Evolutionary conservation across 2,797 vertebrate genomes (phyloP), one percentile per base, ranked within the genome.

Genomic region (Falco rusticolus): DNA sequence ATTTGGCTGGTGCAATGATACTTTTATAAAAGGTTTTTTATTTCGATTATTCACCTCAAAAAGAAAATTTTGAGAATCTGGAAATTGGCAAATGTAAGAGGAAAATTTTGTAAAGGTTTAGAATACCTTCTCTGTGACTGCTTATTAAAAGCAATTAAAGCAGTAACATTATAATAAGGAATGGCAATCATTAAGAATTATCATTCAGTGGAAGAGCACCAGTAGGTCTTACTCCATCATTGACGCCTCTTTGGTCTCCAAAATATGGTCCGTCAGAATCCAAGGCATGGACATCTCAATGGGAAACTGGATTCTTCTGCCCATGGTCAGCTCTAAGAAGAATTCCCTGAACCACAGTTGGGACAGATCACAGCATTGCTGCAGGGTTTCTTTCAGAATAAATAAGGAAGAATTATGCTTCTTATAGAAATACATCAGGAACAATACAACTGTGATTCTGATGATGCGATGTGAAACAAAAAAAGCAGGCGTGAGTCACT

Each of bases 251-350:
- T 99, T 99, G 84, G 99, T 99, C 97, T 99, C 99, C 95, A 99
- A 97, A 94, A 99, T 99, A 97, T 99, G 99, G 96, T 99, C 99
- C 0, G 99, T 99, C 96, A 99, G 98, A 98, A 99, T 99, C 99
- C 99, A 99, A 60, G 99, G 99, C 99, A 99, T 99, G 72, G 99
- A 99, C 99, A 99, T 99, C 96, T 99, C 99, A 51, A 99, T 99
- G 82, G 99, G 99, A 97, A 99, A 99, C 96, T 99, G 99, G 97
- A 99, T 99, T 97, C 99, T 98, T 94, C 99, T 99, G 61, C 99
- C 99, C 99, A 99, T 99, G 7, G 99, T 99, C 93, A 99, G 98
- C 94, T 99, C 99, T 98, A 99, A 96, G 97, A 99, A 99, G 98
- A 99, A 99, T 97, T 99, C 99, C 50, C 99, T 98, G 98, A 99